These are phyloP conservation scores for Anguilla marmorata DNA, from an alignment of 2,797 vertebrate species.

Conservation along the genomic window DNA sequence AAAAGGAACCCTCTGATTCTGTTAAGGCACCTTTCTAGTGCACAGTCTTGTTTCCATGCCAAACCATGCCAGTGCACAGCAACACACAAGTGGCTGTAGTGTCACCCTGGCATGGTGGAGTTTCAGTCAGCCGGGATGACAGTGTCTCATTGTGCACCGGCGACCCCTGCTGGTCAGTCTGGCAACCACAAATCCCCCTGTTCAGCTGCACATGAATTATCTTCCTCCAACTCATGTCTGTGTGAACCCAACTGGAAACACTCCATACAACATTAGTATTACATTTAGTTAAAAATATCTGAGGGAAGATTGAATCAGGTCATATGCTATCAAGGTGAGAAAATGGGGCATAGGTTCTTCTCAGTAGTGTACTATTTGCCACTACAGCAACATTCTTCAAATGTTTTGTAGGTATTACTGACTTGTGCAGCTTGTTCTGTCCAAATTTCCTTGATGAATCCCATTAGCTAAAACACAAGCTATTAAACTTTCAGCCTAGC, in stretches of 20 bases:
- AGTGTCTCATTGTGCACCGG: background rate
- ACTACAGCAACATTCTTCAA: constrained; percentile 22
- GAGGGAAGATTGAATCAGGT: background rate
- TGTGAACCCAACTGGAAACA: background rate
- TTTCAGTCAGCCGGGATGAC: background rate
- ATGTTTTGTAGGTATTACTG: background rate
- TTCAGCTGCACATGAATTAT: background rate
- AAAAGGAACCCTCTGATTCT: background rate
- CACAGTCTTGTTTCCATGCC: background rate
- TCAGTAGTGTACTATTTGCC: background rate
- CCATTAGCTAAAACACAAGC: background rate
- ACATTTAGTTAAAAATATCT: background rate
- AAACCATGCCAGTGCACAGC: background rate
- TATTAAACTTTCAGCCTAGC: background rate
- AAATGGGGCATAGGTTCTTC: background rate
- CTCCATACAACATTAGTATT: too few relatives aligned
- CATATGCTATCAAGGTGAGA: background rate
- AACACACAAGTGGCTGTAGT: background rate
- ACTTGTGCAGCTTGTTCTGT: background rate
- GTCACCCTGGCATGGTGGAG: background rate
- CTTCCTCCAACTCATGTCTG: background rate
- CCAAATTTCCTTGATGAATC: background rate
- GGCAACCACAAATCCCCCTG: background rate
- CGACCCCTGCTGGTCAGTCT: background rate
- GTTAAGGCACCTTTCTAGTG: background rate